Conservation (phyloP, 2,113 vertebrate genomes). For the Empidonax alnorum region DNA sequence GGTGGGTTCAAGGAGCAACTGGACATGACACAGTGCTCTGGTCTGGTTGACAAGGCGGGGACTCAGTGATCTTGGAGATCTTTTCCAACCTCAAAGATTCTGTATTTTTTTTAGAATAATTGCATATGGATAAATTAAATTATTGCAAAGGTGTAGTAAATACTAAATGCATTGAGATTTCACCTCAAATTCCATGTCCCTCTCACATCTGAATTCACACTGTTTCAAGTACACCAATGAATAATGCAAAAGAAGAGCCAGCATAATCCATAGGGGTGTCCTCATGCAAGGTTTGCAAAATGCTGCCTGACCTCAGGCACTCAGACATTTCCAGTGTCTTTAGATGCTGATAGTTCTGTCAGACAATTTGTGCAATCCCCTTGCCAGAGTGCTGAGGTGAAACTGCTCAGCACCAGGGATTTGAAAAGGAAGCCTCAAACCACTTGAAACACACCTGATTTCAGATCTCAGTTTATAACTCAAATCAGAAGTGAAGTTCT, state of each 20-base stretch:
- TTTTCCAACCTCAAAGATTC: not conserved
- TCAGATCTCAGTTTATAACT: not conserved
- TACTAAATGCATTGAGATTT: not conserved
- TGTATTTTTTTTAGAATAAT: not conserved
- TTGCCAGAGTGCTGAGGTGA: not conserved
- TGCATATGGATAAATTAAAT: not conserved
- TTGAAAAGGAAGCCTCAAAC: not conserved
- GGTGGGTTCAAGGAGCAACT: not conserved
- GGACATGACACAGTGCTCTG: not conserved
- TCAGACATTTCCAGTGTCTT: not conserved
- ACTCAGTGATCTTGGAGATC: not conserved
- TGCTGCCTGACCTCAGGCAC: not conserved
- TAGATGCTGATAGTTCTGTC: not conserved
- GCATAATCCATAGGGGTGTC: not conserved
- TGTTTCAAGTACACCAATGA: not conserved
- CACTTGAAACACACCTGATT: not conserved
- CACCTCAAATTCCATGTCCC: not conserved
- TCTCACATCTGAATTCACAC: not conserved
- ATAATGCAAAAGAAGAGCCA: not conserved
- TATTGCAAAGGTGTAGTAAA: not conserved
- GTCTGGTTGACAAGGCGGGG: no score
- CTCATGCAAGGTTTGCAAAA: not conserved
- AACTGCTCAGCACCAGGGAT: not conserved
- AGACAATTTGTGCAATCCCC: not conserved
- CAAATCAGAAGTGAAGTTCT: not conserved